Conservation (phyloP, 2,113 vertebrate species). For the Xenus cinereus region DNA sequence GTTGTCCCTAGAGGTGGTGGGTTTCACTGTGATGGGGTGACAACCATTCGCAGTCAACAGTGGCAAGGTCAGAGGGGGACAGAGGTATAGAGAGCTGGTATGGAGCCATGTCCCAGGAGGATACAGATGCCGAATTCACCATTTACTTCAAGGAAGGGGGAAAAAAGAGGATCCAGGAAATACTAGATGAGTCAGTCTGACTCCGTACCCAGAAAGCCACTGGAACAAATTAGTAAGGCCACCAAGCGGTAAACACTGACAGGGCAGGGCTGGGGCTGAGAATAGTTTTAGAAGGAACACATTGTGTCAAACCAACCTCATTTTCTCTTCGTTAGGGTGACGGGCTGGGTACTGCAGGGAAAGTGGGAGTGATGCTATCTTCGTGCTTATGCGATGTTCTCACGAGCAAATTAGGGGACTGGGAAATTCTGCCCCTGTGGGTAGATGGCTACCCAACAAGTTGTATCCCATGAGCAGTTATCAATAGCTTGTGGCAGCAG, state of each 20-base stretch:
- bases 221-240: constrained; percentile 39
- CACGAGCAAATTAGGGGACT: neutral
- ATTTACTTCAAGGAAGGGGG: neutral
- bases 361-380: neutral
- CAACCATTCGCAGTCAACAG: neutral
- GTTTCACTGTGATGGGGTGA: fast-evolving
- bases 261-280: neutral
- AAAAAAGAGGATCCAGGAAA: neutral
- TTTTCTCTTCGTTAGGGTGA: neutral
- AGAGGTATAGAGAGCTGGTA: neutral
- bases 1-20: neutral
- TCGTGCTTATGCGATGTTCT: neutral
- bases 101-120: neutral
- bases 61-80: neutral
- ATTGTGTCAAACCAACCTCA: neutral
- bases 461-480: neutral
- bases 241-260: neutral
- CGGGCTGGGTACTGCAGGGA: neutral
- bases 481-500: fast-evolving
- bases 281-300: neutral
- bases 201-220: neutral
- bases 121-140: neutral
- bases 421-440: constrained; percentile 5
- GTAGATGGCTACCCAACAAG: neutral
- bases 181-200: neutral